Percentiles rank a stretch among this genome's conserved stretches.
phyloP scores from a whole-genome alignment of 1,140 invertebrate species.

The Drosophila ambigua region DNA sequence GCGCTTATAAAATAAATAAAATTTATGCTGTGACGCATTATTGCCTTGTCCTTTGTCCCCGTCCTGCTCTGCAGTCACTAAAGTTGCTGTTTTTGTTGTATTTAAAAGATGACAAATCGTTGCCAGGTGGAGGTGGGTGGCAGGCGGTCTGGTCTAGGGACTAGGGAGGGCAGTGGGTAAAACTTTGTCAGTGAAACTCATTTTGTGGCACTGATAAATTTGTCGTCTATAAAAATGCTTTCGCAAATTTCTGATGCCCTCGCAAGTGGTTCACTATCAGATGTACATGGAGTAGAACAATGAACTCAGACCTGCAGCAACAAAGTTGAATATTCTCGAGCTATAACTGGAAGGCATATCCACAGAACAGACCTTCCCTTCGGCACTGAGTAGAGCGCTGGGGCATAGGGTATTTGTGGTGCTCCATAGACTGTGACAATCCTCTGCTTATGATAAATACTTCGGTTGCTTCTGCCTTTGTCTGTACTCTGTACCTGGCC shows the following conservation, averaged over 20 bases:
- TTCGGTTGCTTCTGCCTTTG: slow-evolving; percentile 56
- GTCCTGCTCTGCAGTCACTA: slow-evolving; percentile 13
- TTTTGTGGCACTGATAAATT: slow-evolving; percentile 82
- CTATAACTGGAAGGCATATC: not conserved
- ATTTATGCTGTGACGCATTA: slow-evolving; percentile 82
- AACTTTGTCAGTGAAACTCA: slow-evolving; percentile 52
- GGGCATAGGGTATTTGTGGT: slow-evolving; percentile 28
- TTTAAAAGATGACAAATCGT: slow-evolving; percentile 83
- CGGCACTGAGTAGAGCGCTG: too few relatives aligned
- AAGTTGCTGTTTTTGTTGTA: slow-evolving; percentile 54
- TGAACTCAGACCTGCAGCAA: not conserved
- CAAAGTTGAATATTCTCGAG: not conserved
- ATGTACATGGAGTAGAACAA: not conserved
- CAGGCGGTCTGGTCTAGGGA: not conserved
- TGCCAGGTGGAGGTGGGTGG: slow-evolving; percentile 56
- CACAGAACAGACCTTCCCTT: too few relatives aligned
- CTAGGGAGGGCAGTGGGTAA: not conserved
- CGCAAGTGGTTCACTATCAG: not conserved
- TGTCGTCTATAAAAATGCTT: slow-evolving; percentile 68
- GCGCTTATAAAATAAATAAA: slow-evolving; percentile 82
- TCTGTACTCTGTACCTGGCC: slow-evolving; percentile 55
- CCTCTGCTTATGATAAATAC: slow-evolving; percentile 75
- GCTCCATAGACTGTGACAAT: not conserved
- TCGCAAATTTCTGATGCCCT: slow-evolving; percentile 45
- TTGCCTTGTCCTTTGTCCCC: slow-evolving; percentile 73